Evolutionary conservation across 2,888 invertebrate species (phyloP), one percentile per base, ranked within the genome.

Genomic region (Odontothrips loti): DNA sequence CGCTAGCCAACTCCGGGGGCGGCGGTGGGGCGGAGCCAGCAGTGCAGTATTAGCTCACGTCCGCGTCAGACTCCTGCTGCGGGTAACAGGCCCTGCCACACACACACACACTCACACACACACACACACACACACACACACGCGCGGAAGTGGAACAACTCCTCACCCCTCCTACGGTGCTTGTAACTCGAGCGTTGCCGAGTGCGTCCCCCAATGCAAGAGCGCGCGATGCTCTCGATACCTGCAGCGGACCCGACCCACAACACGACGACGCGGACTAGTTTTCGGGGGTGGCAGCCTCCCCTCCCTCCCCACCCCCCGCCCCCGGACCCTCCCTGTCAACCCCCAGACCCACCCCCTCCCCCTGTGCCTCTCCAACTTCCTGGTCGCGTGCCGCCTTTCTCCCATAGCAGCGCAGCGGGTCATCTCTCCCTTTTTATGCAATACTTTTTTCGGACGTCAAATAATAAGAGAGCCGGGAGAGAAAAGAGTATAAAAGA

Each of bases 401-500:
- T 43, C 34, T 43, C 34, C 34, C 34, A 10, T 2, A 1, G 51
- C 51, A 15, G 17, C 58, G 20, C 58, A 58, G 58, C 58, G 58
- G 58, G 58, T 58, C 68, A n/a, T 23, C 68, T 68, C 68, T 27
- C 68, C 68, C 68, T 75, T 75, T 75, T 75, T 27, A 75, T 27
- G 68, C 68, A 75, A 75, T 27, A 75, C 27, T 27, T 75, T 75
- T 75, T 75, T 20, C 58, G 58, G 58, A 58, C 58, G 58, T 75
- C 68, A 23, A 75, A 75, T 75, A 27, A 75, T 27, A n/a, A 12
- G 27, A 12, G 34, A 9, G 68, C 27, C 68, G 68, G 10, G 11
- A 27, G 27, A 27, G 27, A 75, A 75, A 75, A 75, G 68, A 27
- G 23, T 75, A 12, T 58, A 75, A 27, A 75, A 27, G 23, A 75